Evolutionary conservation across 2,113 vertebrate genomes (phyloP), one percentile per base, ranked within the genome.

Genomic region (Seriola quinqueradiata): DNA sequence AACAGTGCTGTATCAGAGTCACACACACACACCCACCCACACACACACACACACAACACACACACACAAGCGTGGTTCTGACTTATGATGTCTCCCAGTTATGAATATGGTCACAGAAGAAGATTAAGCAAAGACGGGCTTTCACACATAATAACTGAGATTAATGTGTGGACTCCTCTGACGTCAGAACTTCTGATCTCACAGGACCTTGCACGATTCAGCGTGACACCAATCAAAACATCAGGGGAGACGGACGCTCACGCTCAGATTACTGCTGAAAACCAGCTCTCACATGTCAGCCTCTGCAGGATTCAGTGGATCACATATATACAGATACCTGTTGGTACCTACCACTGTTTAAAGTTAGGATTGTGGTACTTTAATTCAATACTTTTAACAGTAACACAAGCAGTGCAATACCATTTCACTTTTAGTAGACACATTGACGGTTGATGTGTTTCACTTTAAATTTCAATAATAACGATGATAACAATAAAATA

Each of bases 181-280:
- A 89, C 64, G 77, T 86, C 80, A 89, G 72, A 74, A 66, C 38
- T 52, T 82, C 75, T 69, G 68, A 85, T 81, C 67, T 82, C 68
- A 65, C 61, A 40, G 67, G 25, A 83, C 75, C 52, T 75, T 34
- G 13, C n/a, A 42, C 14, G 60, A 77, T 76, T 75, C 72, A 80
- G 54, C 23, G 16, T 40, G 81, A 81, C 60, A 64, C 40, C 32
- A 32, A 67, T 71, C 70, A 79, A 81, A 77, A 74, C 81, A 77
- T 61, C 69, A 67, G 11, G 9, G 40, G 25, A 82, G 67, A 69
- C 67, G 38, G 55, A 75, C 8, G 59, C 25, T 0, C 46, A 50
- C 60, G 28, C 55, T 66, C 52, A 60, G 25, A 80, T 83, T 60
- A 21, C 69, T 65, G 0, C 16, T 59, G 46, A 23, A 67, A 67